These are phyloP conservation scores for Colletes gigas DNA, from an alignment of 1,140 invertebrate genomes.

Conservation along the genomic window DNA sequence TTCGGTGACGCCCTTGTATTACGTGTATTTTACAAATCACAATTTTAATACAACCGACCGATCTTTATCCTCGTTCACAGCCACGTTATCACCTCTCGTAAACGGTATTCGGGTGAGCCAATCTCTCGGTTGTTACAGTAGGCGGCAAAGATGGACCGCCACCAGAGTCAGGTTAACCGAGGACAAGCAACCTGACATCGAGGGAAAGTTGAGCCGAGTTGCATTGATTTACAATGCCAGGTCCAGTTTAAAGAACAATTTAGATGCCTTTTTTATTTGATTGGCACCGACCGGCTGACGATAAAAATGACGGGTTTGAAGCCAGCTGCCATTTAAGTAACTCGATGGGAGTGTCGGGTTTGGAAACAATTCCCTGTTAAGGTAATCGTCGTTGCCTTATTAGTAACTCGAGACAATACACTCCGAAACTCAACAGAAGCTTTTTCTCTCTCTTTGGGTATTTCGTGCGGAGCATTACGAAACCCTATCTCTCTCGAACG, in stretches of 20 bases:
- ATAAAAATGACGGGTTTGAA: slow-evolving; percentile 35
- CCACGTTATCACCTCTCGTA: slow-evolving; percentile 14
- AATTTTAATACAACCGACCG: no score
- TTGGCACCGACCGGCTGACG: not conserved
- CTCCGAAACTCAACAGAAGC: not conserved
- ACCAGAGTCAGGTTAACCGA: slow-evolving; percentile 37
- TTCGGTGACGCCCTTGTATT: not conserved
- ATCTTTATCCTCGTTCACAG: no score
- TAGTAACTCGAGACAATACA: not conserved
- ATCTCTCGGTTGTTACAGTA: slow-evolving; percentile 47
- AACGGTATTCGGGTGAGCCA: slow-evolving; percentile 42
- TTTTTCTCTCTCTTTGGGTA: not conserved
- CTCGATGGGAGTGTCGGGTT: not conserved
- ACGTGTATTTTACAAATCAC: no score
- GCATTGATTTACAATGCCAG: slow-evolving; percentile 39
- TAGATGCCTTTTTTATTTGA: slow-evolving; percentile 36
- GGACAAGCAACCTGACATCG: slow-evolving; percentile 40
- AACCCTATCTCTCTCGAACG: not conserved
- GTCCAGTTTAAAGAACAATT: slow-evolving; percentile 33
- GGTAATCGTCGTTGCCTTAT: not conserved
- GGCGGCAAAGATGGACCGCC: slow-evolving; percentile 52
- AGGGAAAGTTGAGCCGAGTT: slow-evolving; percentile 58
- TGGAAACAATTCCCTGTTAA: not conserved
- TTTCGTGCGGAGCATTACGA: no score
- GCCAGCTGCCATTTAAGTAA: not conserved